A percentile compares a stretch with the other conserved stretches of the same genome.
Evolutionary conservation across 2,797 vertebrate genomes (phyloP).

Genomic region (Cryptoblepharus egeriae): DNA sequence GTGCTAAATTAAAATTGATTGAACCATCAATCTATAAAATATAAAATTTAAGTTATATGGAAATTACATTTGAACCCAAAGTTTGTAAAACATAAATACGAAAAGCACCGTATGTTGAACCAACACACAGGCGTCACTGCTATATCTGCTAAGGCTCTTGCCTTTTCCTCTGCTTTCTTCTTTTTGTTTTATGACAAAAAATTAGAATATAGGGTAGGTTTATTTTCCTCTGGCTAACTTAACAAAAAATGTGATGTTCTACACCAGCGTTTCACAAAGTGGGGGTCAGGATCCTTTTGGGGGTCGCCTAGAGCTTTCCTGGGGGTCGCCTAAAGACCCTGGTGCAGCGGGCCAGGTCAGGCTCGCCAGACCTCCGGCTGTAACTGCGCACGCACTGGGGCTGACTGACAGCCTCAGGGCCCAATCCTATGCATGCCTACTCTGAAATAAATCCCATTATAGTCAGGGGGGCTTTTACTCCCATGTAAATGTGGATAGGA

Average conservation of each 20-base stretch:
- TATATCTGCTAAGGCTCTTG: not conserved
- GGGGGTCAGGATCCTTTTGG: too few relatives aligned
- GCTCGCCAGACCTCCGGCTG: too few relatives aligned
- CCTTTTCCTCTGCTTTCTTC: not conserved
- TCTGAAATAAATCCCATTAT: too few relatives aligned
- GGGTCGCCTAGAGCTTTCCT: too few relatives aligned
- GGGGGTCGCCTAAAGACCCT: too few relatives aligned
- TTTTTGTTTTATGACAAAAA: not conserved
- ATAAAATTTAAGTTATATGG: not conserved
- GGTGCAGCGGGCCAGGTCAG: too few relatives aligned
- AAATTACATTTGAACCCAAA: not conserved
- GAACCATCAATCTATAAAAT: not conserved
- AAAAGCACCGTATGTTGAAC: not conserved
- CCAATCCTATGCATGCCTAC: too few relatives aligned
- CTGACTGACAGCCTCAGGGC: too few relatives aligned
- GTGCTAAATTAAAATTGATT: not conserved
- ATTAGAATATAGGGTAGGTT: not conserved
- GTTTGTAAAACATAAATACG: not conserved
- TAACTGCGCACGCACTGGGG: too few relatives aligned
- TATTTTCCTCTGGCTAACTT: not conserved
- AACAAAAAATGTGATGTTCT: not conserved
- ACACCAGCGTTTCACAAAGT: too few relatives aligned
- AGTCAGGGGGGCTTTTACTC: too few relatives aligned
- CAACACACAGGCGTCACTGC: not conserved
- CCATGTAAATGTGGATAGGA: too few relatives aligned